Base-by-base conservation (phyloP, 23 tunicate genomes). In the Ascidia mentula region DNA sequence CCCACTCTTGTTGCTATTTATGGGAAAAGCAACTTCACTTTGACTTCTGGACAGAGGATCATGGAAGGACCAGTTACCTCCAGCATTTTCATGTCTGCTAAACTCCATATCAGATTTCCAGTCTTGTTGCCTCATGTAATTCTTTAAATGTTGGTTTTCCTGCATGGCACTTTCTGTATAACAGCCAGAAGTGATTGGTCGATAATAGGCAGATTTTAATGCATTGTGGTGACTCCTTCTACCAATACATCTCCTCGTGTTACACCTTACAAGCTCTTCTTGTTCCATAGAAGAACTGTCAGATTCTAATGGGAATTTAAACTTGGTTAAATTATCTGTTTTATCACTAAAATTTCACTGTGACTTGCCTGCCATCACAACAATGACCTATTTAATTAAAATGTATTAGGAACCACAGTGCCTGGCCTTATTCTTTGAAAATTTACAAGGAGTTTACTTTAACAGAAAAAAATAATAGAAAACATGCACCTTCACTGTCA, bases 201-300 rank as follows among this genome's bases (percentile, higher is more conserved):
- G 30, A 37, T 81, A 81, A 38, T 81, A 81, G 40, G 85, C 85
- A 40, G 85, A 81, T 38, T 72, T 81, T 34, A 81, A 39, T 0
- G 77, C 77, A 33, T 37, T 72, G 37, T 46, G 80, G 35, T 77
- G 45, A 3, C 39, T 53, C n/a, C n/a, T n/a, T n/a, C n/a, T n/a
- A n/a, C n/a, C n/a, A n/a, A n/a, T n/a, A n/a, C n/a, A n/a, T n/a
- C n/a, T n/a, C n/a, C n/a, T n/a, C n/a, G n/a, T n/a, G n/a, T n/a
- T n/a, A n/a, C n/a, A n/a, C n/a, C n/a, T n/a, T n/a, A n/a, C n/a
- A n/a, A n/a, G n/a, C n/a, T n/a, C n/a, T n/a, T n/a, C n/a, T n/a
- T n/a, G n/a, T n/a, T n/a, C n/a, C n/a, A n/a, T n/a, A n/a, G n/a
- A n/a, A n/a, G n/a, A n/a, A n/a, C n/a, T n/a, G n/a, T n/a, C n/a